Percentiles rank a stretch among this genome's conserved stretches.
Conservation (phyloP, 2,888 invertebrate genomes). For the Argyresthia albistria region DNA sequence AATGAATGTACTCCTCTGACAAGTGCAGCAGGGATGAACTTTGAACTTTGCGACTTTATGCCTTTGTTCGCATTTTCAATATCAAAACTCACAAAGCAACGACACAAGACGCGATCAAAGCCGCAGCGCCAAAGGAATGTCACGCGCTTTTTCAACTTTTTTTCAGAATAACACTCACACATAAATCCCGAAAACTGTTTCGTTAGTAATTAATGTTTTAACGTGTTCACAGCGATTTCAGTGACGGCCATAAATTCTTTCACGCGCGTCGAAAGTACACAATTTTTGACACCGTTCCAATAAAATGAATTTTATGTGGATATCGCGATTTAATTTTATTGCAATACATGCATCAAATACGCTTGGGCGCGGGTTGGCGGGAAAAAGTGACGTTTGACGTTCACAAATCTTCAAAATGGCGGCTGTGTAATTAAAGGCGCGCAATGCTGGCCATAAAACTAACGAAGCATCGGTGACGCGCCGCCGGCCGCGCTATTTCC, state of each 20-base stretch:
- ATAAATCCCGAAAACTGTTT: conserved; percentile 63
- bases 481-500: conserved; percentile 51
- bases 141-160: background rate
- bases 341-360: background rate
- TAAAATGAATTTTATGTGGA: background rate
- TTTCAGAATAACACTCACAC: background rate
- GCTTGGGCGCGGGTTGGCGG: conserved; percentile 14
- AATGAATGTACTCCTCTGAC: conserved; percentile 15
- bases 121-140: conserved; percentile 1
- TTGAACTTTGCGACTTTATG: background rate
- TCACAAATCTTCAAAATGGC: conserved; percentile 57
- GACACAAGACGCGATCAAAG: conserved; percentile 1
- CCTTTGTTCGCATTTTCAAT: background rate
- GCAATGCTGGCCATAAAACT: conserved; percentile 58
- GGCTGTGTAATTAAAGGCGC: conserved; percentile 49
- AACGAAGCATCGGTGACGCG: conserved; percentile 47
- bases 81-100: background rate
- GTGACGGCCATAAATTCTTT: conserved; percentile 40
- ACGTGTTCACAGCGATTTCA: conserved; percentile 51
- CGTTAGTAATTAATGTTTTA: conserved; percentile 47
- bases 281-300: background rate
- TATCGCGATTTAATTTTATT: background rate
- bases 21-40: conserved; percentile 13
- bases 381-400: conserved; percentile 42
- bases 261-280: background rate